These are phyloP conservation scores for Promerops cafer DNA, from an alignment of 2,113 vertebrate species.

Conservation along the genomic window DNA sequence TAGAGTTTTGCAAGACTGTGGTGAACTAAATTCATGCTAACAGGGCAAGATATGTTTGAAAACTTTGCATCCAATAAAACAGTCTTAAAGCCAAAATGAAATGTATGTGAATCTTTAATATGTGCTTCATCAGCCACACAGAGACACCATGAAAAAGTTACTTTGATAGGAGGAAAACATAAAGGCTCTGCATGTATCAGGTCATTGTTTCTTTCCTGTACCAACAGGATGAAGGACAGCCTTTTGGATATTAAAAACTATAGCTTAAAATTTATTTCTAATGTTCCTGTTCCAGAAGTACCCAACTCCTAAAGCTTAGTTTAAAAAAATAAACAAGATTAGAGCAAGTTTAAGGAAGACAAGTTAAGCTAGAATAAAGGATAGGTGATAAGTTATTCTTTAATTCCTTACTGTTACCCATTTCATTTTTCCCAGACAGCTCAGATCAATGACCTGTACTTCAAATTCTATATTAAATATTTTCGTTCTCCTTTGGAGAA, in stretches of 20 bases:
- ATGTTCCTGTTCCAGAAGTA: neutral
- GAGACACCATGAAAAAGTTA: neutral
- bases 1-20: neutral
- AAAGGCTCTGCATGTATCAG: neutral
- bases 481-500: neutral
- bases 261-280: neutral
- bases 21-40: neutral
- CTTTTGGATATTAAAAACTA: neutral
- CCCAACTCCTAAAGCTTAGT: neutral
- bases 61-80: neutral
- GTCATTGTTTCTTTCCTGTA: neutral
- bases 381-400: neutral
- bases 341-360: neutral
- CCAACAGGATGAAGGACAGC: neutral
- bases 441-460: neutral
- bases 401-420: neutral
- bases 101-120: neutral
- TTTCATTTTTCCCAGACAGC: neutral
- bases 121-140: neutral
- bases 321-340: neutral
- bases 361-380: neutral
- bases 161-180: neutral
- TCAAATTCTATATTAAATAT: neutral
- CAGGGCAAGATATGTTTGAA: neutral
- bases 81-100: neutral